These are phyloP conservation scores for Holacanthus passer DNA, from an alignment of 2,113 vertebrate genomes.

Conservation along the genomic window DNA sequence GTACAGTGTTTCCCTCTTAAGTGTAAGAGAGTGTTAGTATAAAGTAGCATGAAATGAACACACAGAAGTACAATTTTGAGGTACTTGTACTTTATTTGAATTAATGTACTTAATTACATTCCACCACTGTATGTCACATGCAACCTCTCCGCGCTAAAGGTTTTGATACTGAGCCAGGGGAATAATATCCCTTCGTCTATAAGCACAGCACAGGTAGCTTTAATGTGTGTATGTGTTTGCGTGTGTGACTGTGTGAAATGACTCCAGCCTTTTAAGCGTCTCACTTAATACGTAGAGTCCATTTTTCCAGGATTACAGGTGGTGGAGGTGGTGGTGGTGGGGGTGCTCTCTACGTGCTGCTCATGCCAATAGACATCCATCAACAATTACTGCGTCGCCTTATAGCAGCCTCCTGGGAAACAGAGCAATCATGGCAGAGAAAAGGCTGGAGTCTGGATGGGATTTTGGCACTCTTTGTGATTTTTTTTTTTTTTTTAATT, in stretches of 20 bases:
- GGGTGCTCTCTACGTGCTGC: constrained; percentile 45
- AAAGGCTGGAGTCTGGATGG: constrained; percentile 25
- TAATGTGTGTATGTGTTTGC: constrained; percentile 40
- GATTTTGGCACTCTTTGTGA: constrained; percentile 12
- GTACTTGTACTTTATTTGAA: background rate
- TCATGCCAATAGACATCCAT: constrained; percentile 58
- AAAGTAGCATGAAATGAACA: no score
- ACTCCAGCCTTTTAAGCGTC: constrained; percentile 56
- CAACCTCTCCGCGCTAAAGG: constrained; percentile 18
- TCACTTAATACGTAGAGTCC: constrained; percentile 63
- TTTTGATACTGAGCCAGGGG: constrained; percentile 33
- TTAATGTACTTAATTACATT: constrained; percentile 2
- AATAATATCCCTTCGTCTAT: constrained; percentile 46
- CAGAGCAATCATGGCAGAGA: constrained; percentile 55
- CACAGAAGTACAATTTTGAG: no score
- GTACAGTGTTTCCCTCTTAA: no score
- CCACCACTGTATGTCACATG: background rate
- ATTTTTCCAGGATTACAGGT: constrained; percentile 66
- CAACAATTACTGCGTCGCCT: constrained; percentile 48
- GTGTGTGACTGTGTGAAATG: constrained; percentile 52
- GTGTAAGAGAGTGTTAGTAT: no score
- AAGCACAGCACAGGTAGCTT: constrained; percentile 36
- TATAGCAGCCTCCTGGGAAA: constrained; percentile 42
- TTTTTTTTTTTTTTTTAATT: constrained; percentile 2
- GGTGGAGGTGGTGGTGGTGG: background rate